Percentiles rank a stretch among this genome's conserved stretches.
Conservation (phyloP, 2,113 vertebrate genomes). For the Toxostoma redivivum region DNA sequence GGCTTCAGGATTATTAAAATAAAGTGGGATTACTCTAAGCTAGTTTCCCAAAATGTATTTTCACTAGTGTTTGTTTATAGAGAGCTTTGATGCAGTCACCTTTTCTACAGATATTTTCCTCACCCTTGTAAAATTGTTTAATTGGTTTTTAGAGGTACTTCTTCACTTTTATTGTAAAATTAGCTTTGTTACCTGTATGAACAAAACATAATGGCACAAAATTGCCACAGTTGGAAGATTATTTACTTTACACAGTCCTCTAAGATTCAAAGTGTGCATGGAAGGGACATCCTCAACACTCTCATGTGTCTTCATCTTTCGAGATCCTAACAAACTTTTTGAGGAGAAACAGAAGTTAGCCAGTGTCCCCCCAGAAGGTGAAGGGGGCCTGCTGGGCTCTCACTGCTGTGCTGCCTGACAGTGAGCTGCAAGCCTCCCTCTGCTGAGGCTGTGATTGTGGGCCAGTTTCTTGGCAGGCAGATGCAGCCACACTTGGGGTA, state of each 20-base stretch:
- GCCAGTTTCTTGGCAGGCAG: not conserved
- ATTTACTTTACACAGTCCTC: not conserved
- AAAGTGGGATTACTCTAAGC: not conserved
- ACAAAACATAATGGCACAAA: not conserved
- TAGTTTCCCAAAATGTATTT: not conserved
- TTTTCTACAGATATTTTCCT: not conserved
- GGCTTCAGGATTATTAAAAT: not conserved
- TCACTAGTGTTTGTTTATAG: not conserved
- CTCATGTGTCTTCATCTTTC: not conserved
- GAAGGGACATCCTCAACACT: not conserved
- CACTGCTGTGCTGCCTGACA: not conserved
- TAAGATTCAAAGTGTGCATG: not conserved
- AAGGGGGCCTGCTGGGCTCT: not conserved
- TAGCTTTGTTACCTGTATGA: not conserved
- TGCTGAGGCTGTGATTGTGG: accelerated
- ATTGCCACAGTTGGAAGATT: not conserved
- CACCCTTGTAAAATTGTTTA: not conserved
- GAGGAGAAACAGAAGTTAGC: not conserved
- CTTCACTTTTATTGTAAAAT: not conserved
- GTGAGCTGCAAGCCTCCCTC: not conserved
- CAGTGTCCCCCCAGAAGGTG: not conserved
- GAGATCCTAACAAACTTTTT: not conserved
- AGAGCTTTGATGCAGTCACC: not conserved
- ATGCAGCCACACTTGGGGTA: accelerated
- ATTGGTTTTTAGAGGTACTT: not conserved